phyloP scores from a whole-genome alignment of 1,140 invertebrate species.

The Brachionus angularis region DNA sequence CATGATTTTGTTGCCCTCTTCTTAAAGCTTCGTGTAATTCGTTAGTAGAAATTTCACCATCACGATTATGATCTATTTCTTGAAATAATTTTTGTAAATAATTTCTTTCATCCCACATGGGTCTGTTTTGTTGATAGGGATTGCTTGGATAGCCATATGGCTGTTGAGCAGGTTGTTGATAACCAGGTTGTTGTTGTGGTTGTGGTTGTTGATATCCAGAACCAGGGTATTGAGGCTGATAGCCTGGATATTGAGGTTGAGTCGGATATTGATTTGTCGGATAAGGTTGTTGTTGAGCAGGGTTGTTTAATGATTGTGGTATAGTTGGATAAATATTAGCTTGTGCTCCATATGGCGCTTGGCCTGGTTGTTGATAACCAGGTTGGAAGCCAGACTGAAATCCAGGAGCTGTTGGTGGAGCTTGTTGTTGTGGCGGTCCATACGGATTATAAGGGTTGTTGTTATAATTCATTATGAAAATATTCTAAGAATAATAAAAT shows the following conservation, averaged over 20 bases:
- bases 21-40: slow-evolving; percentile 27
- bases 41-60: slow-evolving; percentile 17
- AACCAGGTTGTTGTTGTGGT: not conserved
- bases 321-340: not conserved
- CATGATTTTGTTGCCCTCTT: slow-evolving; percentile 2
- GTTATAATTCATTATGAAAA: not conserved
- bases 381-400: not conserved
- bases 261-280: no score
- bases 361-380: not conserved
- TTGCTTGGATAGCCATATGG: not conserved
- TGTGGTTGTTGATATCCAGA: no score
- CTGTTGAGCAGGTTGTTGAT: not conserved
- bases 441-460: slow-evolving; percentile 28
- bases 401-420: not conserved
- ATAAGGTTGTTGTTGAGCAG: not conserved
- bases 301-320: not conserved
- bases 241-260: not conserved
- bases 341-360: not conserved
- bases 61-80: slow-evolving; percentile 32
- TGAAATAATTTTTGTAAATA: slow-evolving; percentile 18
- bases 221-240: slow-evolving; percentile 3
- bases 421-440: not conserved
- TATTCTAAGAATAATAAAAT: not conserved
- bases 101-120: not conserved
- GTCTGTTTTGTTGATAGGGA: not conserved